Evolutionary conservation across 2,113 vertebrate genomes (phyloP).

Genomic region (Syngnathus scovelli): DNA sequence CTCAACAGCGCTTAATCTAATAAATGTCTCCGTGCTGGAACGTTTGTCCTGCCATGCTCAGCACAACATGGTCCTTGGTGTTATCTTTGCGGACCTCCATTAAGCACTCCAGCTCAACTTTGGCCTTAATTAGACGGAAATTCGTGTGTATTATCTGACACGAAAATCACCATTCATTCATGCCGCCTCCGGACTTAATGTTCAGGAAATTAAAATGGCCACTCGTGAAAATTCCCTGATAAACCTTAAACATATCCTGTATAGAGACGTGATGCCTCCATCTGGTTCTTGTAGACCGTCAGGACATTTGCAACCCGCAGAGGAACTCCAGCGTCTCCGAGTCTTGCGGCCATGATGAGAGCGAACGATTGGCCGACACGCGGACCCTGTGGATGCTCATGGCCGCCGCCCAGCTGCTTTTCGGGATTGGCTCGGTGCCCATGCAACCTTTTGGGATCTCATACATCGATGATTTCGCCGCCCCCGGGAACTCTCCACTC

Average conservation of each 20-base stretch:
- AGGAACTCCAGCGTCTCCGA: constrained; percentile 39
- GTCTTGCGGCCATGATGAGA: constrained; percentile 47
- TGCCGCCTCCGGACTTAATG: constrained; percentile 13
- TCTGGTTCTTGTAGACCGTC: constrained; percentile 39
- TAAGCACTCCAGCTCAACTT: constrained; percentile 25
- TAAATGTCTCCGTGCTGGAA: neutral
- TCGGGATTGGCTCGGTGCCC: constrained; percentile 87
- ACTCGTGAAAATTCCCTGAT: neutral
- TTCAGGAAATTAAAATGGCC: constrained; percentile 39
- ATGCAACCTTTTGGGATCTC: constrained; percentile 97
- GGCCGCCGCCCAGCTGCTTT: constrained; percentile 85
- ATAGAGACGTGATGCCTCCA: neutral
- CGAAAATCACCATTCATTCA: constrained; percentile 23
- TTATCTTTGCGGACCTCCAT: neutral
- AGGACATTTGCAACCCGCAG: constrained; percentile 56
- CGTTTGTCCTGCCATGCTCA: neutral
- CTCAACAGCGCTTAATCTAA: neutral
- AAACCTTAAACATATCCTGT: too few species aligned
- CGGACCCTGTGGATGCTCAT: constrained; percentile 84
- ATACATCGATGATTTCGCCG: constrained; percentile 89
- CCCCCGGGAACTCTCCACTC: constrained; percentile 81
- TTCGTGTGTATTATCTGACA: constrained; percentile 22
- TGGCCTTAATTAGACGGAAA: constrained; percentile 28
- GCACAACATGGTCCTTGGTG: neutral
- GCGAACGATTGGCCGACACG: constrained; percentile 61